These are phyloP conservation scores for Siniperca chuatsi DNA, from an alignment of 2,113 vertebrate species.

Conservation along the genomic window DNA sequence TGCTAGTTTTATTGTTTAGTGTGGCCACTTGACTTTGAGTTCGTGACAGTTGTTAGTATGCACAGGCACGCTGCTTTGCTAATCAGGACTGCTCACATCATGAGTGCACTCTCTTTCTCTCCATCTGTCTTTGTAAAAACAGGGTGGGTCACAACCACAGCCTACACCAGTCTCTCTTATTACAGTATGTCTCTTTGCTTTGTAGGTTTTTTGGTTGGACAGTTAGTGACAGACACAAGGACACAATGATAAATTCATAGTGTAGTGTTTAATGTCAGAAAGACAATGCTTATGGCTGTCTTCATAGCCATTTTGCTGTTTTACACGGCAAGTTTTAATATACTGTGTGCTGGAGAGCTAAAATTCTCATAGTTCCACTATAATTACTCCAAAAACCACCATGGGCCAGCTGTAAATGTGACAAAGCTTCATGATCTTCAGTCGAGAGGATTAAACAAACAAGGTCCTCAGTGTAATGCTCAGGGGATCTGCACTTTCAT, in stretches of 20 bases:
- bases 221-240: not conserved
- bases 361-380: not conserved
- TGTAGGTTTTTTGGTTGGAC: not conserved
- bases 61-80: slow-evolving; percentile 36
- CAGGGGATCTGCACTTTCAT: slow-evolving; percentile 10
- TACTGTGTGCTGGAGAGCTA: not conserved
- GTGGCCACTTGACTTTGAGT: slow-evolving; percentile 61
- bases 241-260: too few relatives aligned
- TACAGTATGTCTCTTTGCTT: not conserved
- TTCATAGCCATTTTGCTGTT: not conserved
- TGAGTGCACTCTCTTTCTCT: slow-evolving; percentile 43
- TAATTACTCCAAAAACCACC: not conserved
- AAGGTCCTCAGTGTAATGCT: slow-evolving; percentile 8
- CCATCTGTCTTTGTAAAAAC: slow-evolving; percentile 30
- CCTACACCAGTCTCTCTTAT: slow-evolving; percentile 8
- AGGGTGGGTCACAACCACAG: slow-evolving; percentile 21
- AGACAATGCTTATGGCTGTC: not conserved
- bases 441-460: slow-evolving; percentile 12
- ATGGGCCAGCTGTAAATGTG: not conserved
- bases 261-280: too few relatives aligned
- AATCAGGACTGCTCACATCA: slow-evolving; percentile 49
- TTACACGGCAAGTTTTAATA: not conserved
- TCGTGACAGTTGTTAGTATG: slow-evolving; percentile 51
- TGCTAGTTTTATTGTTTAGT: slow-evolving; percentile 27
- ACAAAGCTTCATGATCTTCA: slow-evolving; percentile 27